A percentile compares a stretch with the other conserved stretches of the same genome.
Conservation (phyloP, 2,113 vertebrate species). For the crab-eating macaque (Macaca fascicularis) region DNA sequence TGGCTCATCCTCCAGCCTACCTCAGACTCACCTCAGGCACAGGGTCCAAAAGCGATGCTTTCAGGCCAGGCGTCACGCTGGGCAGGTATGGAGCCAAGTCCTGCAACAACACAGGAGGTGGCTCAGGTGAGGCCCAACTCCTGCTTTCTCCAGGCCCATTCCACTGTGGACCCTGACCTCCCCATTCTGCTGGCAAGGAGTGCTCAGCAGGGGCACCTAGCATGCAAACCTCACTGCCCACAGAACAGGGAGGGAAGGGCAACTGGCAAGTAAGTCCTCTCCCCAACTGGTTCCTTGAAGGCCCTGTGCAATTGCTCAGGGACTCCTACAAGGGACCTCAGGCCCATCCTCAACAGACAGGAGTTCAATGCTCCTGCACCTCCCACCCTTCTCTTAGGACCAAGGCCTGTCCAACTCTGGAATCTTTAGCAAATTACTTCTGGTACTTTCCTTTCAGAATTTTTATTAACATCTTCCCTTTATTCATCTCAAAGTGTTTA, state of each 20-base stretch:
- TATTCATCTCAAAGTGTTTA: constrained; percentile 52
- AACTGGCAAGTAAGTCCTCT: neutral
- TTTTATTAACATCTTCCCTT: neutral
- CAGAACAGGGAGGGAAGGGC: neutral
- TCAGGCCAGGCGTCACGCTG: constrained; percentile 97
- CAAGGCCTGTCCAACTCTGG: neutral
- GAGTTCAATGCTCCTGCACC: neutral
- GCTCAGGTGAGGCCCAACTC: neutral
- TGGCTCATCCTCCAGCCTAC: neutral
- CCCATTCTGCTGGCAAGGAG: neutral
- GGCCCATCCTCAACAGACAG: neutral
- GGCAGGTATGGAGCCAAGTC: constrained; percentile 98
- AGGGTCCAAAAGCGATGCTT: constrained; percentile 95
- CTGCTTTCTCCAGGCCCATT: neutral
- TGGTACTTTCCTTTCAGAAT: constrained; percentile 27
- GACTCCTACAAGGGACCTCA: neutral
- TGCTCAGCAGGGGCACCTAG: neutral
- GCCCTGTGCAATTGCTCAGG: rapidly evolving
- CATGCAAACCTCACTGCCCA: neutral
- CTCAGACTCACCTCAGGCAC: constrained; percentile 93
- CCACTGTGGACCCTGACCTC: neutral
- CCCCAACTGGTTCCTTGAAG: neutral
- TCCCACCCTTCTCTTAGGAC: neutral
- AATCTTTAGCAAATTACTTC: constrained; percentile 18
- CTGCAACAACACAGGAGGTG: constrained; percentile 80